phyloP scores from a whole-genome alignment of 2,113 vertebrate genomes.

The Desmodus rotundus region DNA sequence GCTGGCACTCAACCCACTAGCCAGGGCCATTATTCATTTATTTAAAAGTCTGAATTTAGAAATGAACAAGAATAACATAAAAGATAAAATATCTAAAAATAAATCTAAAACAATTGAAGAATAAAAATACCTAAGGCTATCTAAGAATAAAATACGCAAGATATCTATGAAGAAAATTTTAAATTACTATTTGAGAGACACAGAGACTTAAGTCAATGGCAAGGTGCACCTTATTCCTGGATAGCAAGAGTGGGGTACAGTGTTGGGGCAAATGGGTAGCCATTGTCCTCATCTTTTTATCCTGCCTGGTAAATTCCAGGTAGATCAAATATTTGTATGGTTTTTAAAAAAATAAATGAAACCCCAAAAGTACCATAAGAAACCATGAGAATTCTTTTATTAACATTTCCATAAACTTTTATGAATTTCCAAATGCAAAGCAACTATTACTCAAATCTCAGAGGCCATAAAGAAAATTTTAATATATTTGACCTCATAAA shows the following conservation, averaged over 20 bases:
- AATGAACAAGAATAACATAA: neutral
- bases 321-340: neutral
- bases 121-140: neutral
- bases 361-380: neutral
- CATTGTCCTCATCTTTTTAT: neutral
- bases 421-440: neutral
- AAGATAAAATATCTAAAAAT: neutral
- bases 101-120: neutral
- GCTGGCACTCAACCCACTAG: neutral
- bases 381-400: neutral
- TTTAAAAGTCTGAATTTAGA: constrained; percentile 13
- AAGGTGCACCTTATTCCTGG: neutral
- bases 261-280: neutral
- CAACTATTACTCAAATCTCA: neutral
- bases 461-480: neutral
- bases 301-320: neutral
- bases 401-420: neutral
- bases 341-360: neutral
- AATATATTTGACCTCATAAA: neutral
- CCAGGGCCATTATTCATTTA: neutral
- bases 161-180: neutral
- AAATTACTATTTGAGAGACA: constrained; percentile 8
- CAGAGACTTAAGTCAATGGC: neutral
- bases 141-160: neutral
- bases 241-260: neutral